phyloP scores from a whole-genome alignment of 2,888 invertebrate genomes.

The Odontocolon sp. region DNA sequence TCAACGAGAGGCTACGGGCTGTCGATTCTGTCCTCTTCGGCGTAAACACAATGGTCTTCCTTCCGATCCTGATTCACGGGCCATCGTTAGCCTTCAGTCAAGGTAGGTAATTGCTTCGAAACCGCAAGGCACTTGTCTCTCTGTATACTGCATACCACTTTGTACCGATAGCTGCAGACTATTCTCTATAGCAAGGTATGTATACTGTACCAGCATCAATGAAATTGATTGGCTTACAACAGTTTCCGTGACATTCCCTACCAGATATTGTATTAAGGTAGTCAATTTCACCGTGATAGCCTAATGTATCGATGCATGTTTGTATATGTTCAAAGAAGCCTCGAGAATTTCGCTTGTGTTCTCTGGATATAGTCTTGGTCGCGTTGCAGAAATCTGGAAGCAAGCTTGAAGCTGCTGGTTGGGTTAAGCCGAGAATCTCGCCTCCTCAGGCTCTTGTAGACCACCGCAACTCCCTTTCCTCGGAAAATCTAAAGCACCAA shows the following conservation, averaged over 20 bases:
- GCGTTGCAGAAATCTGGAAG: background rate
- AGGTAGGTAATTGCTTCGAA: slow-evolving; percentile 67
- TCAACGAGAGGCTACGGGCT: slow-evolving; percentile 83
- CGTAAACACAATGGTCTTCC: slow-evolving; percentile 82
- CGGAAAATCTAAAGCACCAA: background rate
- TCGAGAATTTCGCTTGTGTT: background rate
- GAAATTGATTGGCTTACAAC: too few species aligned
- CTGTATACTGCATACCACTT: background rate
- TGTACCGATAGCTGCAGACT: background rate
- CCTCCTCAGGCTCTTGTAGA: background rate
- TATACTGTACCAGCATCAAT: too few species aligned
- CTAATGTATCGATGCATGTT: background rate
- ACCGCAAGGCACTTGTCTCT: slow-evolving; percentile 40
- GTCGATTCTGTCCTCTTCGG: slow-evolving; percentile 84
- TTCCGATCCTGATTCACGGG: slow-evolving; percentile 86
- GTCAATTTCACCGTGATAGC: background rate
- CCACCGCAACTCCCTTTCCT: slow-evolving; percentile 5
- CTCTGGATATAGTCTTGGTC: background rate
- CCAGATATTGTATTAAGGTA: too few species aligned
- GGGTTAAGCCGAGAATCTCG: slow-evolving; percentile 9
- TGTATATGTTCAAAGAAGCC: slow-evolving; percentile 18
- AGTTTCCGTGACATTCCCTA: too few species aligned
- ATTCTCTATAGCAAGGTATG: background rate
- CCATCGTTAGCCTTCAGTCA: slow-evolving; percentile 86
- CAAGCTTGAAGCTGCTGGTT: background rate